A percentile compares a stretch with the other conserved stretches of the same genome.
These are phyloP conservation scores for Anthoscopus minutus DNA, from an alignment of 2,113 vertebrate genomes.

Conservation along the genomic window DNA sequence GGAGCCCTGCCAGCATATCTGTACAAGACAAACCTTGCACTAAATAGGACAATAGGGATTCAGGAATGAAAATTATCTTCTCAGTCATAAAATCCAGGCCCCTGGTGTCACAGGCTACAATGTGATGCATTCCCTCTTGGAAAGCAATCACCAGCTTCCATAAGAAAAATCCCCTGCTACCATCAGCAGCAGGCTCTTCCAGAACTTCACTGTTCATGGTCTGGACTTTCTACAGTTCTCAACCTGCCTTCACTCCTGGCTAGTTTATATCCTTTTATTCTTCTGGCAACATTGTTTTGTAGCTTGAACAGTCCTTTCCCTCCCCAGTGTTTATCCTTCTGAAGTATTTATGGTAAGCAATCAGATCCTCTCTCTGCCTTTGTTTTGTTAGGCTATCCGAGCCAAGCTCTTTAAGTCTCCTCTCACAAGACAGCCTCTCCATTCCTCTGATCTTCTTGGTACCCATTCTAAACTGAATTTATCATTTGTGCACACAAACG, in stretches of 20 bases:
- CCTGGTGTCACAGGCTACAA: not conserved
- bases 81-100: not conserved
- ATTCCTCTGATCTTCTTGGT: constrained; percentile 15
- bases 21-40: not conserved
- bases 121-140: not conserved
- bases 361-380: constrained; percentile 3
- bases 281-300: not conserved
- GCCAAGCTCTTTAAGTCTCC: constrained; percentile 47
- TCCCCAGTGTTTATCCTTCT: not conserved
- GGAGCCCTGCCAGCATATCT: not conserved
- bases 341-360: constrained; percentile 13
- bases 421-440: not conserved
- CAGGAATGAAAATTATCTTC: not conserved
- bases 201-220: not conserved
- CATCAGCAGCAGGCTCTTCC: not conserved
- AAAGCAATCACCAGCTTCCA: not conserved
- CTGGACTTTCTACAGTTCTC: not conserved
- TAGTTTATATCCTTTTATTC: not conserved
- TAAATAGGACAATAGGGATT: not conserved
- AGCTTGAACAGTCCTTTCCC: not conserved
- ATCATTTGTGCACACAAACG: not conserved
- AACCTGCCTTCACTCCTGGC: not conserved
- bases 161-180: not conserved
- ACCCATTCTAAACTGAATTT: not conserved
- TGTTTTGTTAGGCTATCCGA: constrained; percentile 7